These are phyloP conservation scores for Cynopterus brachyotis DNA, from an alignment of 2,113 vertebrate species.

Conservation along the genomic window DNA sequence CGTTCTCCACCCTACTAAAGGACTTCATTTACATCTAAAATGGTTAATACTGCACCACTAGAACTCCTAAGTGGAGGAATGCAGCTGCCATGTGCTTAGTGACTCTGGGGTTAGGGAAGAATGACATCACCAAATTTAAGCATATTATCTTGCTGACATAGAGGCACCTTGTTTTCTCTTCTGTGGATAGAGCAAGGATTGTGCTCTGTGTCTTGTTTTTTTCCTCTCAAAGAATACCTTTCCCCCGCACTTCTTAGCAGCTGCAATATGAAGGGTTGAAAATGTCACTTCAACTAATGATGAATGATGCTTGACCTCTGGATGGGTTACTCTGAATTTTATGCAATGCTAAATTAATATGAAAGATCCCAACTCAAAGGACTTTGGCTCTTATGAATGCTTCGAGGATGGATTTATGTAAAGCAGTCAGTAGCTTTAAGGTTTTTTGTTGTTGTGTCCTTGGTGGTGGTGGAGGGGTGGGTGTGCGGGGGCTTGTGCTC, in stretches of 20 bases:
- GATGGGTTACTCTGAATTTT: conserved; percentile 89
- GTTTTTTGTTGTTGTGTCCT: conserved; percentile 69
- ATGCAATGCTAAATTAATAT: conserved; percentile 89
- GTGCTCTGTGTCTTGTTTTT: conserved; percentile 87
- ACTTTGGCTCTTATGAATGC: conserved; percentile 80
- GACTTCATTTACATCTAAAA: conserved; percentile 93
- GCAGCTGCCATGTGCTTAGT: conserved; percentile 94
- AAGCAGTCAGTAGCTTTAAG: conserved; percentile 76
- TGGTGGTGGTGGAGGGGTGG: neutral
- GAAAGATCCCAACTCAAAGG: conserved; percentile 85
- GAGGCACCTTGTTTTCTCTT: conserved; percentile 96
- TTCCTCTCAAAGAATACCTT: conserved; percentile 91
- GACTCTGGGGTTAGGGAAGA: conserved; percentile 90
- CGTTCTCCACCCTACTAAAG: conserved; percentile 91
- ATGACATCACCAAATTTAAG: conserved; percentile 95
- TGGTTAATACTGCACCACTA: conserved; percentile 89
- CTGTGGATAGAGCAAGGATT: conserved; percentile 89
- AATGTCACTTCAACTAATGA: conserved; percentile 98
- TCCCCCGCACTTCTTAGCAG: conserved; percentile 86
- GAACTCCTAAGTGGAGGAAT: conserved; percentile 92
- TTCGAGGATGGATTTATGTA: conserved; percentile 80
- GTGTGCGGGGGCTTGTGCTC: neutral
- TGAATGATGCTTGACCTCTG: conserved; percentile 98
- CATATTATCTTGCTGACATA: conserved; percentile 94
- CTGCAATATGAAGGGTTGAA: conserved; percentile 93